These are phyloP conservation scores for Conus ventricosus DNA, from an alignment of 1,140 invertebrate species.

Conservation along the genomic window DNA sequence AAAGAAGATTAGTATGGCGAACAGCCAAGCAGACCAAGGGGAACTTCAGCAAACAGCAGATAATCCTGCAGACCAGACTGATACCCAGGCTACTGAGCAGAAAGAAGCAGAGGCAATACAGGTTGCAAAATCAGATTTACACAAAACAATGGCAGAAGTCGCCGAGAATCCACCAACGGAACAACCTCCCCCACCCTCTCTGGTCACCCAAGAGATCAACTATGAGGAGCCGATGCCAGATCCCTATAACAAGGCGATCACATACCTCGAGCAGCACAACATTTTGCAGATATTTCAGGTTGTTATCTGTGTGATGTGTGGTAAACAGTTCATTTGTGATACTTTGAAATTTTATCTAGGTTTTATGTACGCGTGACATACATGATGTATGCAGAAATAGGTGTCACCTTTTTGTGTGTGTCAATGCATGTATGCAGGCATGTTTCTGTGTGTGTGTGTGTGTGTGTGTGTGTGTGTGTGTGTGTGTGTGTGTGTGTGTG, in stretches of 20 bases:
- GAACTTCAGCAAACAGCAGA: neutral
- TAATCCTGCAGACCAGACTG: neutral
- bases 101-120: neutral
- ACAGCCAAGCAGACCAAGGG: neutral
- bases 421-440: no score
- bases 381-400: no score
- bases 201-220: neutral
- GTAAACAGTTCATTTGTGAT: no score
- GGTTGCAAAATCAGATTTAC: slow-evolving; percentile 1
- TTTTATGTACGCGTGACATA: no score
- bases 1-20: slow-evolving; percentile 13
- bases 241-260: slow-evolving; percentile 65
- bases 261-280: slow-evolving; percentile 65
- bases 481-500: no score
- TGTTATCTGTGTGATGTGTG: neutral
- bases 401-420: no score
- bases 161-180: slow-evolving; percentile 13
- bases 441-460: no score
- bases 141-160: slow-evolving; percentile 23
- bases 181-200: slow-evolving; percentile 3
- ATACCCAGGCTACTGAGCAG: neutral
- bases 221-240: slow-evolving; percentile 58
- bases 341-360: no score
- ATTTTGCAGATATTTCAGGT: slow-evolving; percentile 69
- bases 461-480: no score